Evolutionary conservation across 2,113 vertebrate genomes (phyloP).

Genomic region (Nycticryphes semicollaris): DNA sequence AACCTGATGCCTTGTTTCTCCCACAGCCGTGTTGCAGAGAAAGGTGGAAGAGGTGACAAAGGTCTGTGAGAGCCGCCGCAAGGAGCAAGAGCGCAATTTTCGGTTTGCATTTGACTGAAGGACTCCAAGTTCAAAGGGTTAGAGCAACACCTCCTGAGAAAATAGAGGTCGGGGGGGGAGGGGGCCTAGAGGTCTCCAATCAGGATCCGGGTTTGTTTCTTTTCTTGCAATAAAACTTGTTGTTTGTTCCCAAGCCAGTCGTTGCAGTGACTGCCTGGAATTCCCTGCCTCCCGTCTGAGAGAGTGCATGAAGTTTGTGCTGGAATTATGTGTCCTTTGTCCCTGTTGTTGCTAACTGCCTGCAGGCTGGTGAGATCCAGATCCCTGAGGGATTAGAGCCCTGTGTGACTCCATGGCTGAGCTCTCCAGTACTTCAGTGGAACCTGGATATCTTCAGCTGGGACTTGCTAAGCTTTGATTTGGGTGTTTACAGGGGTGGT

Average conservation of each 20-base stretch:
- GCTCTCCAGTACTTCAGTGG: rapidly evolving
- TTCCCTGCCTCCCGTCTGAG: background rate
- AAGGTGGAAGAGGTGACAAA: conserved; percentile 94
- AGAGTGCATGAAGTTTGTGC: background rate
- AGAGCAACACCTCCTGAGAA: background rate
- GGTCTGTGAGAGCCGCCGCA: conserved; percentile 89
- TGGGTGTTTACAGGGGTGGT: background rate
- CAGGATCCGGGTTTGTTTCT: background rate
- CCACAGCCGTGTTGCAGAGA: conserved; percentile 84
- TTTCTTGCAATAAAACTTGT: background rate
- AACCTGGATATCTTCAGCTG: rapidly evolving
- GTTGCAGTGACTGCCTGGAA: background rate
- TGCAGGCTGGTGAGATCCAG: background rate
- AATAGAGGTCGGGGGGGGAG: background rate
- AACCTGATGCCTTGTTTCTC: background rate
- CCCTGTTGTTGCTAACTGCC: background rate
- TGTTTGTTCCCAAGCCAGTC: background rate
- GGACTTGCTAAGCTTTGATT: background rate
- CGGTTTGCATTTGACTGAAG: conserved; percentile 84
- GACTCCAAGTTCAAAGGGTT: too few species aligned
- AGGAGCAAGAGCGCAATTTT: conserved; percentile 93
- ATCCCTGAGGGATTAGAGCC: background rate
- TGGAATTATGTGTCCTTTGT: background rate
- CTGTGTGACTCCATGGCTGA: background rate
- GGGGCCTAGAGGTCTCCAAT: background rate